Base-by-base conservation (phyloP, 2,888 invertebrate genomes). In the Tridacna crocea region DNA sequence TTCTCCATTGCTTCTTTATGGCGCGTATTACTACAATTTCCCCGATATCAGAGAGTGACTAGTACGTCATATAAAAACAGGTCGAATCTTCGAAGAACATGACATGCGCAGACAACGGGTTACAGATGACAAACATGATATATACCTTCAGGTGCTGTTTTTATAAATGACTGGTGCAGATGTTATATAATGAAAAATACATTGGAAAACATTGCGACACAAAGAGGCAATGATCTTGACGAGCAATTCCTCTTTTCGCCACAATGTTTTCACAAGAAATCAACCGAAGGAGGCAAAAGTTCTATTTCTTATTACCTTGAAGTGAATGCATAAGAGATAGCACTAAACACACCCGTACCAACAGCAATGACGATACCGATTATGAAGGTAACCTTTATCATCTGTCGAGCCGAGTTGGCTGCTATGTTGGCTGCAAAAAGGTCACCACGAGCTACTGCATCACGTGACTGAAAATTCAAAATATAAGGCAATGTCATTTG, bases 401-500 rank as follows among this genome's bases (percentile, higher is more conserved):
- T 85, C 26, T 80, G 82, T 55, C 88, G 81, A 26, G 88, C 88
- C 10, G 79, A 77, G 22, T 77, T 80, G 4, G 89, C 77, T 6
- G 84, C 82, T 15, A 75, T 15, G 24, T 84, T 78, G 6, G 89
- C 89, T n/a, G 73, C 77, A 0, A 27, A 60, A 17, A 86, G 24
- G 70, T 89, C 89, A 24, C 88, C 88, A 60, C 87, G 83, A 13
- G 87, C 87, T 2, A 85, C 65, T 17, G 87, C 82, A 66, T 80
- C 79, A 73, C 84, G 81, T 48, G 89, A 87, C 89, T 89, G 78
- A 80, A 85, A 74, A 36, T 36, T 36, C 8, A 8, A 36, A 36
- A 36, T n/a, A 36, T 36, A 36, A 36, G 36, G 36, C 36, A 36
- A 27, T 22, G 36, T 61, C 61, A 24, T 4, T n/a, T 61, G 61